Evolutionary conservation across 2,113 vertebrate species (phyloP), one percentile per base, ranked within the genome.

Genomic region (Pelodiscus sinensis): DNA sequence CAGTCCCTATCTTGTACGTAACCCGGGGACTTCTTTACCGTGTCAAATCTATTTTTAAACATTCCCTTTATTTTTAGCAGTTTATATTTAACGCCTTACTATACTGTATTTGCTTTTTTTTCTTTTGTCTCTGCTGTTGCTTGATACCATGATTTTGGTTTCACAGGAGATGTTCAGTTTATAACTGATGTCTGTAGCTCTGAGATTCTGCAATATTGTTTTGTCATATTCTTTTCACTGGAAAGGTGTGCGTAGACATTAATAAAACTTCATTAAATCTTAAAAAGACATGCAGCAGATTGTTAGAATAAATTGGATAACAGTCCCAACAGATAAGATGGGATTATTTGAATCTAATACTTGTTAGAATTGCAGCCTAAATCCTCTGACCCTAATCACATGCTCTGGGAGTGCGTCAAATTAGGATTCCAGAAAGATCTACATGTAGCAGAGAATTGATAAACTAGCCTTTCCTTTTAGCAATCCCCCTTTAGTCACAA

Each of bases 291-390:
- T 84, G 94, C 82, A 93, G 91, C 86, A 96, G 86, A 84, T 89
- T 9, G 79, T 90, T 90, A 91, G 93, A 96, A 95, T 93, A 90
- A 93, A 94, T 78, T 96, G 95, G 93, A 86, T 14, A 73, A 71
- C 57, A 92, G 89, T 89, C 93, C 96, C 89, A 90, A 93, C 90
- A 96, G 95, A 96, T 97, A 91, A 97, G 94, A 94, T 89, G 94
- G 95, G 95, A 97, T 97, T 97, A 96, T 95, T 94, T 88, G 94
- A 94, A 97, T 96, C 96, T 96, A 97, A 92, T 97, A 96, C 92
- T 94, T 97, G 96, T 97, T 94, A 96, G 94, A 95, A 96, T 94
- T 71, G 85, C 92, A 96, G 94, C 90, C 92, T 96, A 97, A 96
- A 92, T 93, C 96, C 92, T 92, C 89, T 96, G 96, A 97, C 93